Percentiles rank a stretch among this genome's conserved stretches.
phyloP scores from a whole-genome alignment of 2,888 invertebrate genomes.

The Thecocarcelia acutangulata region DNA sequence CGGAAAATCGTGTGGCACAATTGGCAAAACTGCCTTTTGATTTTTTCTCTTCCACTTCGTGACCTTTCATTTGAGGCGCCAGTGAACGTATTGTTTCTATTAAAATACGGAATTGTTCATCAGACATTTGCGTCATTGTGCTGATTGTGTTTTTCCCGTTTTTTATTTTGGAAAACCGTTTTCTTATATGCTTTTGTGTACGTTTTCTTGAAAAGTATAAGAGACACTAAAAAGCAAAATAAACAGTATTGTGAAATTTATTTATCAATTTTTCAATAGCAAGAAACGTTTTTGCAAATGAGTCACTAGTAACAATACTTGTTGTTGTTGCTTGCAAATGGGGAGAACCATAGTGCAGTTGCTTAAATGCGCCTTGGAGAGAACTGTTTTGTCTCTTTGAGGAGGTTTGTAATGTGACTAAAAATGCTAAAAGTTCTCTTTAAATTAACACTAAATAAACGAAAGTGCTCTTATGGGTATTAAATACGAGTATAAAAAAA shows the following conservation, averaged over 20 bases:
- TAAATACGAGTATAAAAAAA: no score
- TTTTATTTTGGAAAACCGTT: neutral
- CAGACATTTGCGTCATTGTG: constrained; percentile 74
- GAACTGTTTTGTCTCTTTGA: no score
- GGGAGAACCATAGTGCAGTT: no score
- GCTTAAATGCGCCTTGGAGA: no score
- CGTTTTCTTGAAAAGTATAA: constrained; percentile 26
- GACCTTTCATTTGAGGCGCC: constrained; percentile 35
- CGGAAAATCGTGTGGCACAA: constrained; percentile 74
- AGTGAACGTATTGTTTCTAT: constrained; percentile 75
- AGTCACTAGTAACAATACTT: constrained; percentile 8
- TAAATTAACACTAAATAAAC: constrained; percentile 17
- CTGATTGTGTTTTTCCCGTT: neutral
- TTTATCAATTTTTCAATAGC: neutral
- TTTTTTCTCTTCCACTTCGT: constrained; percentile 58
- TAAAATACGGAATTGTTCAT: constrained; percentile 76
- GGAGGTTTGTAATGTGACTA: neutral
- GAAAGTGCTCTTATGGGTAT: neutral
- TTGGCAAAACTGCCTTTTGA: constrained; percentile 76
- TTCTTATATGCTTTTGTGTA: neutral
- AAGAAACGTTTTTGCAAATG: neutral
- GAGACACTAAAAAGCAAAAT: constrained; percentile 45
- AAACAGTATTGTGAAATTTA: constrained; percentile 51
- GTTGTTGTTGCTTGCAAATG: no score
- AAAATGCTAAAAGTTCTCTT: neutral